Evolutionary conservation across 2,888 invertebrate genomes (phyloP).

Genomic region (Ecliptopera silaceata): DNA sequence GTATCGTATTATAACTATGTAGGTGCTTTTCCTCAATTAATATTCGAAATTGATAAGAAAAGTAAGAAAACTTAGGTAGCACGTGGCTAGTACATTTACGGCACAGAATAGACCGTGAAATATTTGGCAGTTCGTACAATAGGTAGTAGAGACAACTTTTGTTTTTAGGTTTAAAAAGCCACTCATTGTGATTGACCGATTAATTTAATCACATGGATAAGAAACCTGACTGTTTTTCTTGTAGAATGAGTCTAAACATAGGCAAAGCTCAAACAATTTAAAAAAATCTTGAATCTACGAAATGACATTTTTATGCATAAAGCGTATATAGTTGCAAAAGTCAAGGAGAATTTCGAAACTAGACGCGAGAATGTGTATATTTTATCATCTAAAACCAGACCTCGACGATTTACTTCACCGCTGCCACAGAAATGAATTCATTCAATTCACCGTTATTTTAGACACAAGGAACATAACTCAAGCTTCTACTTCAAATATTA

Average conservation of each 20-base stretch:
- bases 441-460: slow-evolving; percentile 10
- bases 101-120: too few relatives aligned
- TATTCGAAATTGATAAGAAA: slow-evolving; percentile 6
- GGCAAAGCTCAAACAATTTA: background rate
- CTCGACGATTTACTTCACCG: too few relatives aligned
- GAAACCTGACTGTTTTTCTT: too few relatives aligned
- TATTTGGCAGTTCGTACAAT: too few relatives aligned
- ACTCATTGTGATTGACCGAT: too few relatives aligned
- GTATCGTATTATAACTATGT: slow-evolving; percentile 7
- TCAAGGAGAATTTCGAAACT: slow-evolving; percentile 32
- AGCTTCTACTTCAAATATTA: background rate
- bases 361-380: slow-evolving; percentile 21
- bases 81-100: too few relatives aligned
- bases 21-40: slow-evolving; percentile 12
- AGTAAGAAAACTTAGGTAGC: background rate
- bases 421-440: too few relatives aligned
- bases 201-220: too few relatives aligned
- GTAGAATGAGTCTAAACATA: too few relatives aligned
- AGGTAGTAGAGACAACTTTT: too few relatives aligned
- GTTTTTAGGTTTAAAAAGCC: too few relatives aligned
- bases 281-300: background rate
- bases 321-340: slow-evolving; percentile 12
- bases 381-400: slow-evolving; percentile 21
- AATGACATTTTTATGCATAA: too few relatives aligned
- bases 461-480: background rate